A percentile compares a stretch with the other conserved stretches of the same genome.
phyloP scores from a whole-genome alignment of 2,888 invertebrate genomes.

The Heteromurus nitidus region DNA sequence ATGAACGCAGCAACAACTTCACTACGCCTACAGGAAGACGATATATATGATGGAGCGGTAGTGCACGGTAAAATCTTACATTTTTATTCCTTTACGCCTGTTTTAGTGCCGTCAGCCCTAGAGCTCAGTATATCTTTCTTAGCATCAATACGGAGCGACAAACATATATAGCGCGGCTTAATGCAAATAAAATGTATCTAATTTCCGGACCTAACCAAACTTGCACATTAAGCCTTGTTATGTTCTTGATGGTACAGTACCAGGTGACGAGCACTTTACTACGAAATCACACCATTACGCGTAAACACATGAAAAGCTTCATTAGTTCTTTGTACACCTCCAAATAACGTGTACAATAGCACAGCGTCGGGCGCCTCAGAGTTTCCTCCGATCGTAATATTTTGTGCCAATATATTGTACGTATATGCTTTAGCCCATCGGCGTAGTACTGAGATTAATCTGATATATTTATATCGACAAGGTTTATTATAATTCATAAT shows the following conservation, averaged over 20 bases:
- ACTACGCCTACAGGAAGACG: background rate
- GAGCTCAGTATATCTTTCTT: background rate
- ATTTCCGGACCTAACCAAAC: slow-evolving; percentile 64
- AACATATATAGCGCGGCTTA: slow-evolving; percentile 47
- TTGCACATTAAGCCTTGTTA: slow-evolving; percentile 45
- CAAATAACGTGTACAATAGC: slow-evolving; percentile 35
- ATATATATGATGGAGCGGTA: background rate
- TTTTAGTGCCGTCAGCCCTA: background rate
- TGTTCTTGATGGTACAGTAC: slow-evolving; percentile 57
- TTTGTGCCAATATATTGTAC: slow-evolving; percentile 33
- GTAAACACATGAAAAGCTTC: slow-evolving; percentile 51
- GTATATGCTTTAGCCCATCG: too few species aligned
- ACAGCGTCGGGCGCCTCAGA: slow-evolving; percentile 20
- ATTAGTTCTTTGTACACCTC: slow-evolving; percentile 40
- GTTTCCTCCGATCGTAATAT: slow-evolving; percentile 14
- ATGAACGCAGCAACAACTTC: slow-evolving; percentile 10
- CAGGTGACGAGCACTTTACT: slow-evolving; percentile 69
- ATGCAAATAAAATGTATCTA: slow-evolving; percentile 67
- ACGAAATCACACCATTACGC: slow-evolving; percentile 38
- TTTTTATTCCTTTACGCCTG: background rate
- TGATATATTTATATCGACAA: too few species aligned
- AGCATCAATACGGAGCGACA: slow-evolving; percentile 11
- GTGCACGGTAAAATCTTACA: background rate
- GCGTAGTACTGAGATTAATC: too few species aligned
- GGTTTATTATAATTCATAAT: background rate